Base-by-base conservation (phyloP, 2,888 invertebrate genomes). In the Molorchus minor region DNA sequence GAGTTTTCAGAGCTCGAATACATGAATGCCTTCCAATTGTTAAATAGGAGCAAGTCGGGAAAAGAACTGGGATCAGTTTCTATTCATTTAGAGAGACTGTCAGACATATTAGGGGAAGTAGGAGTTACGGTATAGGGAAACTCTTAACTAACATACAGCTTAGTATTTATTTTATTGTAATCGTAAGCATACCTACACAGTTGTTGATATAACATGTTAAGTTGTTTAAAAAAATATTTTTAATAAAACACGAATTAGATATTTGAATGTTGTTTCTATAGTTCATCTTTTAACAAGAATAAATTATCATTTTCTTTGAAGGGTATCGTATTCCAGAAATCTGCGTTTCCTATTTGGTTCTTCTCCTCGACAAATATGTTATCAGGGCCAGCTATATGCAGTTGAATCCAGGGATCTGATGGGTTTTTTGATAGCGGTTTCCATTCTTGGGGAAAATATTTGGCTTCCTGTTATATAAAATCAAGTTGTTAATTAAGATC, bases 1-100 rank as follows among this genome's bases (percentile, higher is more conserved):
- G 90, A 92, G 78, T 96, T 94, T 81, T 90, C 91, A 0, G 92
- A 93, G 78, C 82, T 93, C 72, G 96, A 97, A 79, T 94, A 96
- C 78, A 86, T 91, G 77, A 92, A 93, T 79, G 91, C 94, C 30
- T 85, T 95, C 76, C 90, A 92, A 73, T 84, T 94, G 67, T 91
- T 87, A 75, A 92, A 85, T 73, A 88, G 85, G 77, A 86, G 85
- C 36, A 80, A 81, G 25, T 79, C 79, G 29, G 82, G 82, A 29
- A 80, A 84, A 21, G 81, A 86, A 17, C 78, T 83, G 20, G 82
- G 83, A 81, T 84, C 85, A 41, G 85, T 91, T 72, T 86, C 85
- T 68, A 85, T 85, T 56, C 88, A 92, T 71, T 85, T 95, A 67
- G 89, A 91, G 77, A 88, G 91, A 69, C 85, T 97, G 38, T 90